Evolutionary conservation across 2,113 vertebrate species (phyloP), one percentile per base, ranked within the genome.

Genomic region (Pelusios castaneus): DNA sequence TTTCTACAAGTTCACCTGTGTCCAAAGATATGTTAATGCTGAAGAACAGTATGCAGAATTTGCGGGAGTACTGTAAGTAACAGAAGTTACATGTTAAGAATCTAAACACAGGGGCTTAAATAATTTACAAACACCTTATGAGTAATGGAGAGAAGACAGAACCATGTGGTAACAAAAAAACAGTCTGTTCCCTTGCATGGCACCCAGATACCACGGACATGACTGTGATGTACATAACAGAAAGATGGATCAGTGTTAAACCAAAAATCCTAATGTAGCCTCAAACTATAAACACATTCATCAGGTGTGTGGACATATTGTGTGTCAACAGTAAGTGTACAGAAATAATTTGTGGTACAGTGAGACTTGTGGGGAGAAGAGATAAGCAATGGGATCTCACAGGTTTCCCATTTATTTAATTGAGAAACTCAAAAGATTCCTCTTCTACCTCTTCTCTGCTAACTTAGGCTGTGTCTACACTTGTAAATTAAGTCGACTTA

Each of bases 21-120:
- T 73, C 43, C 70, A 21, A 31, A 1, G 38, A 17, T 51, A 21
- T 73, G 47, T 38, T 6, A n/a, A 25, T 82, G 24, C 49, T 96
- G 77, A 92, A 93, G 80, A 96, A 93, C 2, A 82, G 77, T 34
- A 24, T 94, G 63, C 77, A 73, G 34, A 82, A 94, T 52, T n/a
- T 94, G 34, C 31, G 92, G n/a, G 93, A 24, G 58, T 94, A 96
- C 19, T 80, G 88, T 97, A 92, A 97, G 96, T 96, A 93, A 55
- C 47, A 25, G 76, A 89, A 85, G 10, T 19, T 4, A 75, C 9
- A 3, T 2, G 7, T 54, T 29, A 60, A 70, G 55, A 84, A 47
- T 27, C 14, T 10, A 56, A 80, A 73, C 54, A 13, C 5, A 89
- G 27, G 6, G 12, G 34, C 54, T 82, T 75, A 88, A 95, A 88